Percentiles rank a stretch among this genome's conserved stretches.
Evolutionary conservation across 37 sponge, comb jelly and placozoan species (phyloP).

Genomic region (Haliclona indistincta): DNA sequence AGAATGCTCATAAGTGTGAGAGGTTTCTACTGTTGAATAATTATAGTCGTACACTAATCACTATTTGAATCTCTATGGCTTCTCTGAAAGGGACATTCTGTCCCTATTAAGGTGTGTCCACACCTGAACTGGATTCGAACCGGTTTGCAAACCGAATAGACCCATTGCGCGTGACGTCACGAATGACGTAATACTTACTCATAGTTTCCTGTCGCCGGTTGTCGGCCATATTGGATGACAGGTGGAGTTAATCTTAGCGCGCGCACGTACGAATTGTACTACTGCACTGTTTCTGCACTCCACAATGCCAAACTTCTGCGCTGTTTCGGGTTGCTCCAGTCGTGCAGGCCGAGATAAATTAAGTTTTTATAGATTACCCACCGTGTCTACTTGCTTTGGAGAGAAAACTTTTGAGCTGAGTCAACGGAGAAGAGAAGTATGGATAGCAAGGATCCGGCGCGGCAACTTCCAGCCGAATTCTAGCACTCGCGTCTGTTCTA

Average conservation of each 20-base stretch:
- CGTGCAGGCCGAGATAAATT: not conserved
- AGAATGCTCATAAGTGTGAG: too few relatives aligned
- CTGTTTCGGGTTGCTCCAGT: slow-evolving; percentile 2
- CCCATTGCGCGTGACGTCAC: slow-evolving; percentile 33
- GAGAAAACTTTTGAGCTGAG: slow-evolving; percentile 2
- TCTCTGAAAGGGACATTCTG: too few relatives aligned
- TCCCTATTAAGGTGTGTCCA: too few relatives aligned
- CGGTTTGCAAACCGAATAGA: too few relatives aligned
- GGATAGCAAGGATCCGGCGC: slow-evolving; percentile 12
- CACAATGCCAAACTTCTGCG: slow-evolving; percentile 18
- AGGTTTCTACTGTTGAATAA: too few relatives aligned
- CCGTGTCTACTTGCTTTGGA: slow-evolving; percentile 13
- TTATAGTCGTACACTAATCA: too few relatives aligned
- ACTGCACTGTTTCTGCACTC: too few relatives aligned
- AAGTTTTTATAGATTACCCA: slow-evolving; percentile 12
- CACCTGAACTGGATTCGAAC: too few relatives aligned
- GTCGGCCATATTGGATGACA: slow-evolving; percentile 39
- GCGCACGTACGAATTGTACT: too few relatives aligned
- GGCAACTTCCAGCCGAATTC: not conserved
- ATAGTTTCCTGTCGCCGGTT: too few relatives aligned
- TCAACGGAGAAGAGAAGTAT: not conserved
- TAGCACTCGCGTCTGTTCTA: slow-evolving; percentile 20
- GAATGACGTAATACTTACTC: slow-evolving; percentile 8
- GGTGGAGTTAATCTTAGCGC: too few relatives aligned
- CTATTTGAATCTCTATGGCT: too few relatives aligned